phyloP scores from a whole-genome alignment of 2,113 vertebrate genomes.

The Crotalus viridis region DNA sequence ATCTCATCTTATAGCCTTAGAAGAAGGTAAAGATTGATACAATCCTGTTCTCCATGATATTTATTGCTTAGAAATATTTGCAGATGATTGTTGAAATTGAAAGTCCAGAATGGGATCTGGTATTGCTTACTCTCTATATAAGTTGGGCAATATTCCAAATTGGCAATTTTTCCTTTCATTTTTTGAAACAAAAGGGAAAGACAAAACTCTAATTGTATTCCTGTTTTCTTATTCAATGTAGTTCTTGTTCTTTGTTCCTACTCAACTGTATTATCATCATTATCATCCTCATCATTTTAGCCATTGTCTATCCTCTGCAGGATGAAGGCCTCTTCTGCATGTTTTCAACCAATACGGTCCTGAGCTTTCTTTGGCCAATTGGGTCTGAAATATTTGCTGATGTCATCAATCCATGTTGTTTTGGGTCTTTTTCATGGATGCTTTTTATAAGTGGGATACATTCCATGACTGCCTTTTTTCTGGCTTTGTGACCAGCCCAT shows the following conservation, averaged over 20 bases:
- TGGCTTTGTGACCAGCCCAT: background rate
- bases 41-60: background rate
- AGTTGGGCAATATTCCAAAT: background rate
- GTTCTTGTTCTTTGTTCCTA: background rate
- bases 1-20: background rate
- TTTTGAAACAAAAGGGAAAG: background rate
- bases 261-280: background rate
- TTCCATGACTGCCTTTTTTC: background rate
- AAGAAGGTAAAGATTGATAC: background rate
- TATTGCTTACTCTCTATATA: background rate
- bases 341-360: background rate
- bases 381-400: fast-evolving
- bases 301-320: background rate
- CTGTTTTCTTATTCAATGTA: background rate
- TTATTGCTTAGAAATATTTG: background rate
- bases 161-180: background rate
- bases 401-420: background rate
- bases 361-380: background rate
- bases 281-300: background rate
- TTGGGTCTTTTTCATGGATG: background rate
- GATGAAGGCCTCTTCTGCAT: background rate
- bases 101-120: background rate
- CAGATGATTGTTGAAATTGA: background rate
- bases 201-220: background rate
- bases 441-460: background rate